Base-by-base conservation (phyloP, 2,113 vertebrate genomes). In the Barbus barbus region DNA sequence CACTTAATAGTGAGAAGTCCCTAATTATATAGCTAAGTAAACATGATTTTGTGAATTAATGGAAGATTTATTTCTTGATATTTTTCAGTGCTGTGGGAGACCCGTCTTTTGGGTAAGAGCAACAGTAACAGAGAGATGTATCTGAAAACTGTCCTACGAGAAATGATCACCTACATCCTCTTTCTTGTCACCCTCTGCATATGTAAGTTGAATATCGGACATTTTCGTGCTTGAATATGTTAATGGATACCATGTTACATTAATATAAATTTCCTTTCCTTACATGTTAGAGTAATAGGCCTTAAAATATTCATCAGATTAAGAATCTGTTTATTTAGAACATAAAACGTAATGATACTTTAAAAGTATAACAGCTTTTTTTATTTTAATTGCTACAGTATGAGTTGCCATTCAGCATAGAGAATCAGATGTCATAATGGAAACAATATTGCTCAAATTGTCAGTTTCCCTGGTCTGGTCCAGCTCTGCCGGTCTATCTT, bases 11-110 rank as follows among this genome's bases (percentile, higher is more conserved):
- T n/a, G n/a, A n/a, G n/a, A n/a, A n/a, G n/a, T n/a, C n/a, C n/a
- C n/a, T n/a, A n/a, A n/a, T n/a, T n/a, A n/a, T n/a, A n/a, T n/a
- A n/a, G n/a, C n/a, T n/a, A n/a, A n/a, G 36, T 38, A 38, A 38
- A 38, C 36, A 6, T 38, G 36, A 6, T 38, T 36, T 33, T 20
- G 33, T 36, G 16, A 18, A 33, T 33, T 67, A 9, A 20, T 36
- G 31, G 8, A 67, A 36, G 9, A 22, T 22, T 36, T 67, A 9
- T 20, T 67, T 36, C 63, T 67, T 61, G 0, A 73, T 24, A 20
- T 72, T 86, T 93, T 90, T 33, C 90, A 99, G 98, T 96, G 90
- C 90, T 99, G 78, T 99, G 98, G 98, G 96, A 98, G 20, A 99
- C 98, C 41, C 95, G 97, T 73, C 93, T 98, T 79, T 96, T 97